Percentiles rank a stretch among this genome's conserved stretches.
Evolutionary conservation across 2,888 invertebrate genomes (phyloP).

Genomic region (Drosophila nr. perissopoda): DNA sequence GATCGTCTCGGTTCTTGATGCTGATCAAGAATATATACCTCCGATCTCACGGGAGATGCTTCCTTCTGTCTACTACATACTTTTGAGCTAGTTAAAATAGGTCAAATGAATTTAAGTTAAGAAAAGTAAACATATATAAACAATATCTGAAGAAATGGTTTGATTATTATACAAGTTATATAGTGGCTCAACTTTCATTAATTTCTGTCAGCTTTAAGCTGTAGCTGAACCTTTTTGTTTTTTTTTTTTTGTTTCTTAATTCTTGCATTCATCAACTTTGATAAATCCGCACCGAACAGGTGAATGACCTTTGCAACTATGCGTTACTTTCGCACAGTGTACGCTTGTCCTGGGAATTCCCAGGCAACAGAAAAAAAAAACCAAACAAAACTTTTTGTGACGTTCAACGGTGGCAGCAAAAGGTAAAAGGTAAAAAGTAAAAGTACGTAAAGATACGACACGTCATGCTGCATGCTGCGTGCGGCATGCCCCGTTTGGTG

Average conservation of each 20-base stretch:
- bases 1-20: background rate
- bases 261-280: background rate
- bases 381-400: constrained; percentile 11
- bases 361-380: constrained; percentile 9
- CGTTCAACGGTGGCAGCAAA: constrained; percentile 26
- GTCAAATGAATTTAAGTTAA: background rate
- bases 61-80: no score
- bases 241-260: background rate
- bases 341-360: constrained; percentile 65
- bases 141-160: background rate
- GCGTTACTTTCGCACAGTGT: constrained; percentile 34
- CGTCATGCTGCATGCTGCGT: constrained; percentile 13
- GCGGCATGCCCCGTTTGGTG: background rate
- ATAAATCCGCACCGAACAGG: constrained; percentile 11
- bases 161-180: background rate
- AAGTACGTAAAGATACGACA: constrained; percentile 63
- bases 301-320: constrained; percentile 10
- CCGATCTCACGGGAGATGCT: no score
- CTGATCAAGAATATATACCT: background rate
- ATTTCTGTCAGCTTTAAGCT: background rate
- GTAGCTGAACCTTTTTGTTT: background rate
- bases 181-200: background rate
- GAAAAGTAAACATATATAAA: background rate
- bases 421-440: constrained; percentile 72
- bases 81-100: background rate